A percentile compares a stretch with the other conserved stretches of the same genome.
Conservation (phyloP, 2,888 invertebrate genomes). For the Meiosimyza platycephala region DNA sequence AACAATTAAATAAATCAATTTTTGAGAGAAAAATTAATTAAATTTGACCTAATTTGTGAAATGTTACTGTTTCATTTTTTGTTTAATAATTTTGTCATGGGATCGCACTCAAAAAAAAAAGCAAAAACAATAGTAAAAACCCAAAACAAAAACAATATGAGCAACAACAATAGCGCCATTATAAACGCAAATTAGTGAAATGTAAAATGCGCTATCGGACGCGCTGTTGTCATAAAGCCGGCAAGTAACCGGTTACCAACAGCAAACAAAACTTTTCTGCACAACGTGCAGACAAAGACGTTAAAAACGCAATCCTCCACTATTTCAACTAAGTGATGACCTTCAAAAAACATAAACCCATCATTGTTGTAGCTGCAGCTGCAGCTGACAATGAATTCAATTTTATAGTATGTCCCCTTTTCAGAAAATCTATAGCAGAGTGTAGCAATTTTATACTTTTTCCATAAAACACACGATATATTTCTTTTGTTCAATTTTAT, state of each 20-base stretch:
- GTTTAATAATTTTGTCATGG: too few relatives aligned
- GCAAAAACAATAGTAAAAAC: constrained; percentile 18
- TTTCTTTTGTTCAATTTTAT: too few relatives aligned
- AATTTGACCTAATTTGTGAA: too few relatives aligned
- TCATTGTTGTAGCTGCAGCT: background rate
- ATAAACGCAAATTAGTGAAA: background rate
- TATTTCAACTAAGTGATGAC: background rate
- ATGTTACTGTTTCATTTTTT: too few relatives aligned
- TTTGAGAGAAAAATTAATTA: too few relatives aligned
- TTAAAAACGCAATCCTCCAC: background rate
- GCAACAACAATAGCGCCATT: background rate
- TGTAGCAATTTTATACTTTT: too few relatives aligned
- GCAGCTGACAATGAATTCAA: constrained; percentile 21
- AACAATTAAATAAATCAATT: too few relatives aligned
- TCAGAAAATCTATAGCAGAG: too few relatives aligned
- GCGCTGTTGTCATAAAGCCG: background rate
- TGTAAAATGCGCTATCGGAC: background rate
- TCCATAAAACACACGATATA: too few relatives aligned
- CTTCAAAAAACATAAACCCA: background rate
- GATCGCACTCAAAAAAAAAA: background rate
- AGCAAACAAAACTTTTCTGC: too few relatives aligned
- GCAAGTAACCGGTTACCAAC: constrained; percentile 1
- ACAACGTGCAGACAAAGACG: too few relatives aligned
- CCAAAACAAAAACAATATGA: background rate
- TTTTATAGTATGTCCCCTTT: too few relatives aligned